These are phyloP conservation scores for Sclerodermus sp. DNA, from an alignment of 2,888 invertebrate genomes.

Conservation along the genomic window DNA sequence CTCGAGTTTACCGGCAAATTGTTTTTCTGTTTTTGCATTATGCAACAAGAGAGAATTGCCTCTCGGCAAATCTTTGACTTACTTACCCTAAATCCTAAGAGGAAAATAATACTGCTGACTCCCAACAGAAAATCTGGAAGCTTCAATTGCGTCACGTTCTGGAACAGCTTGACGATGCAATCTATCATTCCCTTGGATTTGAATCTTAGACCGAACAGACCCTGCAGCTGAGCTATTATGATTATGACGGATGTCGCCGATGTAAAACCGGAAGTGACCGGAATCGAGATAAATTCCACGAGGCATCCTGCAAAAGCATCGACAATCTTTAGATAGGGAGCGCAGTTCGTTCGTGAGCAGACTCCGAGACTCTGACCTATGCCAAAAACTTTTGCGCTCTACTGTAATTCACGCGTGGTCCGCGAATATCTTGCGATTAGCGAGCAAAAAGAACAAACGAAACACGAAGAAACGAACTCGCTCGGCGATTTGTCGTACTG, in stretches of 20 bases:
- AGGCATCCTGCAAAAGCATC: conserved; percentile 74
- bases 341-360: too few relatives aligned
- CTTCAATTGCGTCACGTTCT: conserved; percentile 70
- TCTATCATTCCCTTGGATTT: conserved; percentile 74
- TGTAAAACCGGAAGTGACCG: conserved; percentile 87
- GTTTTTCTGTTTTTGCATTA: too few relatives aligned
- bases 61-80: too few relatives aligned
- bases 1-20: too few relatives aligned
- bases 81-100: conserved; percentile 75
- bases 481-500: too few relatives aligned
- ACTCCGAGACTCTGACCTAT: too few relatives aligned
- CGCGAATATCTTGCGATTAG: too few relatives aligned
- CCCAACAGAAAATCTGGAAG: conserved; percentile 73
- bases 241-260: conserved; percentile 91
- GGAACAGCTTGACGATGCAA: conserved; percentile 70
- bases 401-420: too few relatives aligned
- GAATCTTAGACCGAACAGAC: conserved; percentile 72
- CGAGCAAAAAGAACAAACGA: too few relatives aligned
- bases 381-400: too few relatives aligned
- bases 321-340: neutral
- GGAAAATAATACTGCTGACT: conserved; percentile 69
- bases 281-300: conserved; percentile 87
- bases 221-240: conserved; percentile 80
- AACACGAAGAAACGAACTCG: too few relatives aligned
- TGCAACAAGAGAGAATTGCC: too few relatives aligned